Evolutionary conservation across 2,113 vertebrate species (phyloP).

Genomic region (Percina caprodes): DNA sequence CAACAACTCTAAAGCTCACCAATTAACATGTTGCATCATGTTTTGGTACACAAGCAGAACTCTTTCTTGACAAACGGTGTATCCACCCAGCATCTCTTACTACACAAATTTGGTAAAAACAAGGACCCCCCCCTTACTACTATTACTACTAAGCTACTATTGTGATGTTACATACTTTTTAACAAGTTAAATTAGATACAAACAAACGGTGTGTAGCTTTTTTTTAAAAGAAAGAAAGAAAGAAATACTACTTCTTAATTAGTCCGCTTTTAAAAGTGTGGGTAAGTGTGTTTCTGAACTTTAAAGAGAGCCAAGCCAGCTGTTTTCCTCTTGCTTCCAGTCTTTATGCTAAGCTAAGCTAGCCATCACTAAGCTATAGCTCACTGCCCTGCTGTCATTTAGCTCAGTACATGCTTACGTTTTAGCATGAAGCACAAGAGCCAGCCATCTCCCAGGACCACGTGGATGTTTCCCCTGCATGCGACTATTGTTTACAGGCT

Average conservation of each 20-base stretch:
- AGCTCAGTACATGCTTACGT: neutral
- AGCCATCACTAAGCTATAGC: neutral
- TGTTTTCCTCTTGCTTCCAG: neutral
- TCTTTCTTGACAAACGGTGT: neutral
- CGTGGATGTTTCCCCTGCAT: neutral
- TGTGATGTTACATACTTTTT: too few species aligned
- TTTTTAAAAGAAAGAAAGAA: neutral
- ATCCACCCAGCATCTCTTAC: neutral
- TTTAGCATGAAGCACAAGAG: constrained; percentile 17
- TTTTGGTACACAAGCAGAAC: neutral
- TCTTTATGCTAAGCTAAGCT: constrained; percentile 1
- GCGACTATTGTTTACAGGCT: neutral
- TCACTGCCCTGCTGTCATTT: neutral
- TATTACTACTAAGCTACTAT: too few species aligned
- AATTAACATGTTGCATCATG: neutral
- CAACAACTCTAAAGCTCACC: neutral
- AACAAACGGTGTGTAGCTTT: too few species aligned
- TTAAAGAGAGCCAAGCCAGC: neutral
- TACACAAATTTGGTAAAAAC: neutral
- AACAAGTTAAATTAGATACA: too few species aligned
- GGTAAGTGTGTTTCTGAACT: neutral
- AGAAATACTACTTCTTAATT: neutral
- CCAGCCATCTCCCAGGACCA: neutral
- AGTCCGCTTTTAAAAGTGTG: neutral
- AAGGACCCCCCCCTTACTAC: neutral